Evolutionary conservation across 2,113 vertebrate genomes (phyloP).

Genomic region (Engraulis encrasicolus): DNA sequence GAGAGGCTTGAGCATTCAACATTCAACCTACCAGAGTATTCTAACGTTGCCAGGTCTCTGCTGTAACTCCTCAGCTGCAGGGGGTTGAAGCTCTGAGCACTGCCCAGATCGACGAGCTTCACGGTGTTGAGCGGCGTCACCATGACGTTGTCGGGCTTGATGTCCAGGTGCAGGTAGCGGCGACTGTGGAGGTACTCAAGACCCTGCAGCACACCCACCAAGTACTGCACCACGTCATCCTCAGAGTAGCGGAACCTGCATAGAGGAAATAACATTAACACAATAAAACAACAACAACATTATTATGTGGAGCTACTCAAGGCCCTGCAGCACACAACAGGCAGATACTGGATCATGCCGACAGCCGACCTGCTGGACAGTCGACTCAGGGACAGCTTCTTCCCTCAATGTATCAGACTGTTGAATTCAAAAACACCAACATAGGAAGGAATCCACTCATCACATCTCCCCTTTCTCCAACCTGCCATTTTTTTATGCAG

Average conservation of each 20-base stretch:
- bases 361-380: no score
- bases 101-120: conserved; percentile 94
- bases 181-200: conserved; percentile 89
- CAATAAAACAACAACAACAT: no score
- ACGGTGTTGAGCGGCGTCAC: conserved; percentile 83
- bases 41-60: conserved; percentile 79
- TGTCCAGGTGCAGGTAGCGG: conserved; percentile 89
- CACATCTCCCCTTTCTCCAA: no score
- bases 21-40: conserved; percentile 72
- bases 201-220: conserved; percentile 90
- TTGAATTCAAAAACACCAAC: no score
- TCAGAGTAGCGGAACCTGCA: conserved; percentile 93
- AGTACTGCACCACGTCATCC: conserved; percentile 88
- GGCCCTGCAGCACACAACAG: no score
- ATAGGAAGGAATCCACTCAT: no score
- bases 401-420: no score
- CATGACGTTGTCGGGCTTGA: conserved; percentile 93
- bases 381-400: no score
- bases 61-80: conserved; percentile 81
- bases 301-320: no score
- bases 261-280: no score
- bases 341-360: no score
- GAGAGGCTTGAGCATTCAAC: not conserved
- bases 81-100: conserved; percentile 90
- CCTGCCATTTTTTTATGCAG: no score